phyloP scores from a whole-genome alignment of 2,888 invertebrate species.

The Drosophila affinis region DNA sequence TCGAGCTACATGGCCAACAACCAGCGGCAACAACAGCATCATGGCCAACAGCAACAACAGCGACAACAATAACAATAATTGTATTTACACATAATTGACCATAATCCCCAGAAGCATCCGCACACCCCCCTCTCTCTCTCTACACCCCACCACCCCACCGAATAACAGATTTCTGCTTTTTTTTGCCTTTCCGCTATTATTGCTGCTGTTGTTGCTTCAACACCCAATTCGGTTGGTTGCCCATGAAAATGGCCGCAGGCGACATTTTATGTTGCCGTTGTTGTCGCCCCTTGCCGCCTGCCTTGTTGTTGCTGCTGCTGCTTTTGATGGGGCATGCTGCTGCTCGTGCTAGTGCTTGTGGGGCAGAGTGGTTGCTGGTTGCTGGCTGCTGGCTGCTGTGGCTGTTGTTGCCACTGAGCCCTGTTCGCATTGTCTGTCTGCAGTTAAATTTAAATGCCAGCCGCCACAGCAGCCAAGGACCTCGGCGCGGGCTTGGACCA shows the following conservation, averaged over 20 bases:
- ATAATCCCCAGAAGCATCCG: conserved; percentile 68
- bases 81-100: conserved; percentile 81
- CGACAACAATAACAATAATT: conserved; percentile 66
- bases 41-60: conserved; percentile 9
- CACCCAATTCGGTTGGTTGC: conserved; percentile 57
- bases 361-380: conserved; percentile 20
- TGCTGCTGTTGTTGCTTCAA: conserved; percentile 43
- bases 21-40: conserved; percentile 6
- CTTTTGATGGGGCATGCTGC: conserved; percentile 22
- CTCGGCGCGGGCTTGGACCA: conserved; percentile 28
- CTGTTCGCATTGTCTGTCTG: conserved; percentile 51
- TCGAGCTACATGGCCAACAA: background rate
- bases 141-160: background rate
- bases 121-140: background rate
- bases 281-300: conserved; percentile 14
- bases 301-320: conserved; percentile 20
- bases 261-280: conserved; percentile 58
- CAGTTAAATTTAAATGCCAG: conserved; percentile 62
- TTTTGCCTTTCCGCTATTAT: conserved; percentile 28
- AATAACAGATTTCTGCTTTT: conserved; percentile 51
- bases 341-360: conserved; percentile 18
- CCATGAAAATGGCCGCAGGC: conserved; percentile 68
- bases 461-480: conserved; percentile 29
- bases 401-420: conserved; percentile 14
- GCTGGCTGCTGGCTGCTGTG: conserved; percentile 15